These are phyloP conservation scores for Galago senegalensis DNA, from an alignment of 2,797 vertebrate genomes.

Conservation along the genomic window DNA sequence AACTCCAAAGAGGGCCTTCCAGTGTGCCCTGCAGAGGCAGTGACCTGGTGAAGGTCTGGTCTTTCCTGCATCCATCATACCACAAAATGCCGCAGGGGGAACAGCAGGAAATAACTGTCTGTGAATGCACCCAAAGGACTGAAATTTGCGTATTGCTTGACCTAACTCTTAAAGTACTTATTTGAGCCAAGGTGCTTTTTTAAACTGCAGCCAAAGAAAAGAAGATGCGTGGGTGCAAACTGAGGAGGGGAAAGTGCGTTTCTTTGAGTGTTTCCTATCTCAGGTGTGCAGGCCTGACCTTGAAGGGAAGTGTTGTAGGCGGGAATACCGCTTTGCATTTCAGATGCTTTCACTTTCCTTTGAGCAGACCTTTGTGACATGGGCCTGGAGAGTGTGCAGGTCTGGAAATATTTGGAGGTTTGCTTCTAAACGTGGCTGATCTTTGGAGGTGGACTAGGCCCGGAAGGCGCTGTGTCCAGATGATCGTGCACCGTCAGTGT, in stretches of 20 bases:
- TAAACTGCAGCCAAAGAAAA: background rate
- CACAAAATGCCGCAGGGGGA: background rate
- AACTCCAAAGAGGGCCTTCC: background rate
- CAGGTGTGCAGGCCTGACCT: background rate
- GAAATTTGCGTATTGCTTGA: background rate
- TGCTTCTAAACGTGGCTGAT: background rate
- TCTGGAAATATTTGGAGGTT: background rate
- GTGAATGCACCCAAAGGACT: background rate
- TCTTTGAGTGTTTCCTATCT: conserved; percentile 43
- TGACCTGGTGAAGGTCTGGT: background rate
- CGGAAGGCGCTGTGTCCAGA: background rate
- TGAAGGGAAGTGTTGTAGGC: background rate
- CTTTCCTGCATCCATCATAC: background rate
- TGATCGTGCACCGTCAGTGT: background rate
- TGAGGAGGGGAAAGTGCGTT: background rate
- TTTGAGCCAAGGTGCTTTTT: background rate
- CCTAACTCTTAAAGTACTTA: background rate
- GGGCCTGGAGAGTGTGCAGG: background rate
- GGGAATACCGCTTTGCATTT: background rate
- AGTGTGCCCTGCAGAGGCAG: too few species aligned
- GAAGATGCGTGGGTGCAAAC: background rate
- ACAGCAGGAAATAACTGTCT: background rate
- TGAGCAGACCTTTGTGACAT: background rate
- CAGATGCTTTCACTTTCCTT: background rate
- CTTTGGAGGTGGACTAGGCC: background rate